phyloP scores from a whole-genome alignment of 2,113 vertebrate genomes.

The Clarias magur region DNA sequence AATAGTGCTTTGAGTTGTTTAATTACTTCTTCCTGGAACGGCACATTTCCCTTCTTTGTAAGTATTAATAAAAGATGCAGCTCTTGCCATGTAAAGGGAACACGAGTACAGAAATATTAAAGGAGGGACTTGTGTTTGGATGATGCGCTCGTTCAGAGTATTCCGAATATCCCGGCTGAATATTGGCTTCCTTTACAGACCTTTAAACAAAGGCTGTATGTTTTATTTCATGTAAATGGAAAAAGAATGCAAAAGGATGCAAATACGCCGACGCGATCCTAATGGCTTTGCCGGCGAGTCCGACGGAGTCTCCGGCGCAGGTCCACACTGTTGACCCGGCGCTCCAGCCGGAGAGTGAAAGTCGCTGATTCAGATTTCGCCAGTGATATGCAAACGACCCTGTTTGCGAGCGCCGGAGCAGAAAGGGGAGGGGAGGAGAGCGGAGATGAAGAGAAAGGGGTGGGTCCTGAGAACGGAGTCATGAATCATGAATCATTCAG shows the following conservation, averaged over 20 bases:
- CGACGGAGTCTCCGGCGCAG: constrained; percentile 38
- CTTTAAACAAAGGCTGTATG: constrained; percentile 43
- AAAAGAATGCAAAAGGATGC: constrained; percentile 27
- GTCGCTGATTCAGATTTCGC: constrained; percentile 58
- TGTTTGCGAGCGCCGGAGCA: constrained; percentile 16
- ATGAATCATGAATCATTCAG: constrained; percentile 37
- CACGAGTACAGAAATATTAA: not conserved
- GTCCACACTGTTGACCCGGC: constrained; percentile 42
- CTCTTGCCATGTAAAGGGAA: not conserved
- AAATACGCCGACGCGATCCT: constrained; percentile 29
- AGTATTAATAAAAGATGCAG: constrained; percentile 50
- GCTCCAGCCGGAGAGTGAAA: constrained; percentile 35
- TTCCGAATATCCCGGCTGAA: not conserved
- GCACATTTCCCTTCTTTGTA: constrained; percentile 35
- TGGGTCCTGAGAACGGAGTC: constrained; percentile 18
- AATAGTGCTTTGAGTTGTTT: constrained; percentile 52
- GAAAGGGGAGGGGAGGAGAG: not conserved
- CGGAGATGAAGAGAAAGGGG: not conserved
- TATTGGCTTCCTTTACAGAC: constrained; percentile 14
- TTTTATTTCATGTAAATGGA: constrained; percentile 38
- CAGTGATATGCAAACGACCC: constrained; percentile 56
- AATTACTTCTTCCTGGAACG: constrained; percentile 53
- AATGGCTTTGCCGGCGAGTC: constrained; percentile 39
- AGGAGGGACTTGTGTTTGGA: not conserved
- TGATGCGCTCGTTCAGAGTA: not conserved